Conservation (phyloP, 2,113 vertebrate species). For the Sitta europaea region DNA sequence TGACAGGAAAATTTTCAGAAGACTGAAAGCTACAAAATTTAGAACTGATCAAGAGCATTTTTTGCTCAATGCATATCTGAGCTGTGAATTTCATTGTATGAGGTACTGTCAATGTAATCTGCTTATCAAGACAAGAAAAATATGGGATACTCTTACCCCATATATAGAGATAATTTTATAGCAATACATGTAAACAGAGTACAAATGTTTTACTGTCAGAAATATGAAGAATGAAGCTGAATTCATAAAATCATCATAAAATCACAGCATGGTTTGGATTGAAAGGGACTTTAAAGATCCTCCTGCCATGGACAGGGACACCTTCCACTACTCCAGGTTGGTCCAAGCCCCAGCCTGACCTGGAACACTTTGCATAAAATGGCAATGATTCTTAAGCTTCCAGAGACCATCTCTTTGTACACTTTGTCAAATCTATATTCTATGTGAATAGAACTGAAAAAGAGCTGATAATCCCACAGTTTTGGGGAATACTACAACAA, state of each 20-base stretch:
- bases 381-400: background rate
- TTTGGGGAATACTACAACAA: background rate
- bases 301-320: too few species aligned
- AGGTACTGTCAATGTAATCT: background rate
- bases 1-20: background rate
- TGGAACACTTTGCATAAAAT: background rate
- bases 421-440: background rate
- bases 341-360: background rate
- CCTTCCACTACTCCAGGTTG: background rate
- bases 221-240: background rate
- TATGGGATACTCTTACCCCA: background rate
- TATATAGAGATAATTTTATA: background rate
- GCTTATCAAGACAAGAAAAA: background rate
- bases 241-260: background rate
- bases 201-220: background rate
- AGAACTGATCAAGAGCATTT: background rate
- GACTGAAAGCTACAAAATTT: background rate
- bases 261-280: background rate
- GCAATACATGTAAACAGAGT: background rate
- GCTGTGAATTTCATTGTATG: background rate
- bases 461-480: background rate
- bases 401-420: background rate
- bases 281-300: background rate
- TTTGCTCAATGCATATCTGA: background rate
- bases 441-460: background rate